A percentile compares a stretch with the other conserved stretches of the same genome.
Conservation (phyloP, 1,140 invertebrate species). For the Cardiocondyla obscurior region DNA sequence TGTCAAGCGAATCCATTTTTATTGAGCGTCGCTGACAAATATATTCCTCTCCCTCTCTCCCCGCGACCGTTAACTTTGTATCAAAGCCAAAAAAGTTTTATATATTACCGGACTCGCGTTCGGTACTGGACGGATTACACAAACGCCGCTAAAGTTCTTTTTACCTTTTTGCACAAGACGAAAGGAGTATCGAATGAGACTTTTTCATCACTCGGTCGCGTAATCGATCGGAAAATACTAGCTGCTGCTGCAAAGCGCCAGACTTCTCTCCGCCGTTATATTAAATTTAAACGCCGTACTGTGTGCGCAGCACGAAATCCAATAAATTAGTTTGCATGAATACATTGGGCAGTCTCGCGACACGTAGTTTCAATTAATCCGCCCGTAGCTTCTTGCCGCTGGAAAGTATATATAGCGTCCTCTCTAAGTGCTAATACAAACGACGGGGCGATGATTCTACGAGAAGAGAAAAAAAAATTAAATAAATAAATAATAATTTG, state of each 20-base stretch:
- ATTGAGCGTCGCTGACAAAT: constrained; percentile 5
- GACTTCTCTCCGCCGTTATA: neutral
- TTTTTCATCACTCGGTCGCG: neutral
- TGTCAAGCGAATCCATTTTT: constrained; percentile 27
- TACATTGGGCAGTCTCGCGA: constrained; percentile 1
- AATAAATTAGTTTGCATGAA: constrained; percentile 31
- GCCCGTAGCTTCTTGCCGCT: constrained; percentile 15
- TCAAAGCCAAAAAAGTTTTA: neutral
- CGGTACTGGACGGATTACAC: neutral
- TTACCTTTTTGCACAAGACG: neutral
- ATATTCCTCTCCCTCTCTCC: too few relatives aligned
- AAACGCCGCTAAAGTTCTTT: neutral
- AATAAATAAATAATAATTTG: neutral
- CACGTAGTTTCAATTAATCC: constrained; percentile 25
- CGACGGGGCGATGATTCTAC: neutral
- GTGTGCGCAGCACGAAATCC: neutral
- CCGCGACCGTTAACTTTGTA: neutral
- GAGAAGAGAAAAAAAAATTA: neutral
- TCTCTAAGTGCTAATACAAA: neutral
- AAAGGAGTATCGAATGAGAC: neutral
- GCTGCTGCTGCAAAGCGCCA: neutral
- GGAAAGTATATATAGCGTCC: neutral
- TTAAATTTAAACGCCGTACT: constrained; percentile 12
- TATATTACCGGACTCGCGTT: neutral
- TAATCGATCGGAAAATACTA: constrained; percentile 24